Evolutionary conservation across 1,140 invertebrate species (phyloP).

Genomic region (Tachypleus tridentatus): DNA sequence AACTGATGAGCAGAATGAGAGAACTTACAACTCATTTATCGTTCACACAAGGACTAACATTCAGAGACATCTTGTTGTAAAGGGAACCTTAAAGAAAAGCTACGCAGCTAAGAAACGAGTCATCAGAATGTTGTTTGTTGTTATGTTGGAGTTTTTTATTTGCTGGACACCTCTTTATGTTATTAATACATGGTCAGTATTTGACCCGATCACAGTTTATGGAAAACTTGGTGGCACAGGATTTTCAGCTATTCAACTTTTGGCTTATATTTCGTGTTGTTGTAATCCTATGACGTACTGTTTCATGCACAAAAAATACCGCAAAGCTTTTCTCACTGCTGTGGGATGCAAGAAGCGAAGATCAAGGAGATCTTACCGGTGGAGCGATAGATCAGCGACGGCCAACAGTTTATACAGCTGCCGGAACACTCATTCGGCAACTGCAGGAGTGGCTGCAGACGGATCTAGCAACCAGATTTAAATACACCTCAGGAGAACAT

Average conservation of each 20-base stretch:
- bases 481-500: too few species aligned
- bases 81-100: conserved; percentile 21
- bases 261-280: conserved; percentile 40
- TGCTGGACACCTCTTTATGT: conserved; percentile 43
- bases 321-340: conserved; percentile 21
- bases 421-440: background rate
- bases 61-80: background rate
- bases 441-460: too few species aligned
- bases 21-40: too few species aligned
- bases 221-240: conserved; percentile 16
- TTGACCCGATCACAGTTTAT: conserved; percentile 30
- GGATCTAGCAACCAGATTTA: too few species aligned
- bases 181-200: conserved; percentile 35
- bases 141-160: conserved; percentile 43
- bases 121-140: conserved; percentile 42
- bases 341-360: conserved; percentile 7
- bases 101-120: conserved; percentile 33
- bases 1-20: too few species aligned
- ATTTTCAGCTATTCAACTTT: conserved; percentile 36
- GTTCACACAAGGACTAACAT: background rate
- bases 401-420: conserved; percentile 14
- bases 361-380: conserved; percentile 4
- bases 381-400: conserved; percentile 13
- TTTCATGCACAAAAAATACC: conserved; percentile 42
- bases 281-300: conserved; percentile 45